A percentile compares a stretch with the other conserved stretches of the same genome.
These are phyloP conservation scores for Sitophilus oryzae DNA, from an alignment of 1,140 invertebrate species.

Conservation along the genomic window DNA sequence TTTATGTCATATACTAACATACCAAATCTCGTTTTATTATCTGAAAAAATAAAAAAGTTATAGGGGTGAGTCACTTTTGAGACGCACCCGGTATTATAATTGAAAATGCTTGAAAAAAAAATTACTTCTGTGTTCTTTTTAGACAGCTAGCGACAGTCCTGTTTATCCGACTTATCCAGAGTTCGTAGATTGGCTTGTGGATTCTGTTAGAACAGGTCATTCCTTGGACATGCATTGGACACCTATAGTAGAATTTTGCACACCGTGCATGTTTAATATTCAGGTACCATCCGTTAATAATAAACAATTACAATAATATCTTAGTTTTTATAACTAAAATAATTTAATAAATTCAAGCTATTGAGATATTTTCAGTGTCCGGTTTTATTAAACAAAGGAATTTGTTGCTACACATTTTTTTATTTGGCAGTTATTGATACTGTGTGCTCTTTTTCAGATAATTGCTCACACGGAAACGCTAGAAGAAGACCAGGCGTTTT, in stretches of 20 bases:
- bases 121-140: neutral
- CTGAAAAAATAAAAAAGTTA: too few species aligned
- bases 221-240: slow-evolving; percentile 88
- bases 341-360: neutral
- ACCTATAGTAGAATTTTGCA: slow-evolving; percentile 78
- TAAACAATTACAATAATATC: neutral
- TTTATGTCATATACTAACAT: too few species aligned
- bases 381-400: too few species aligned
- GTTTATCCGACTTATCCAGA: slow-evolving; percentile 70
- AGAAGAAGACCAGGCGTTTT: slow-evolving; percentile 76
- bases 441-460: slow-evolving; percentile 48
- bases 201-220: slow-evolving; percentile 54
- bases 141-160: slow-evolving; percentile 34
- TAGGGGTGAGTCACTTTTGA: too few species aligned
- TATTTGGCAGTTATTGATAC: too few species aligned
- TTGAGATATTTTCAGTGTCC: too few species aligned
- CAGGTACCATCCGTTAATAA: slow-evolving; percentile 51
- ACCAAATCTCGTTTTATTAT: too few species aligned
- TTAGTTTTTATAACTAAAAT: neutral
- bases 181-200: slow-evolving; percentile 68
- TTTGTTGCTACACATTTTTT: too few species aligned
- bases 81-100: too few species aligned
- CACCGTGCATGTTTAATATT: slow-evolving; percentile 82
- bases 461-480: slow-evolving; percentile 87
- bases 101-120: slow-evolving; percentile 7